phyloP scores from a whole-genome alignment of 2,113 vertebrate species.

The Lipophrys pholis region DNA sequence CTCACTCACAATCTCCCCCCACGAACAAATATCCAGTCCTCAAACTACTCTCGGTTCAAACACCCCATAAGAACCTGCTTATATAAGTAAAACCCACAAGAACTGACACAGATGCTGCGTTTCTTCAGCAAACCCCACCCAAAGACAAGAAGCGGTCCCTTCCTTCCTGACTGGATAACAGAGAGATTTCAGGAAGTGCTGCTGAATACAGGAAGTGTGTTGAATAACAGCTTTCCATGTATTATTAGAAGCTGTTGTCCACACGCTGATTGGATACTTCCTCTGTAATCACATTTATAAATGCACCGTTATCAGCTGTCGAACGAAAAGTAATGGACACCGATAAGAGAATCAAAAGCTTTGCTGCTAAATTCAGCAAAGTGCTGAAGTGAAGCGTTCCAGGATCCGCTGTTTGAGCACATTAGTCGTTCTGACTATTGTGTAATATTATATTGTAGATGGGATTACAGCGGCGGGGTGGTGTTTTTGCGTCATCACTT shows the following conservation, averaged over 20 bases:
- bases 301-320: conserved; percentile 22
- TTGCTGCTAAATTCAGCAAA: background rate
- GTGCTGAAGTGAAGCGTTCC: background rate
- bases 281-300: conserved; percentile 10
- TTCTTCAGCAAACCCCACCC: conserved; percentile 37
- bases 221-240: conserved; percentile 24
- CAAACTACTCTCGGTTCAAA: background rate
- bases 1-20: background rate
- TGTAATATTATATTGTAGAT: too few relatives aligned
- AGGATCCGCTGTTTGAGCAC: background rate
- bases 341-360: background rate
- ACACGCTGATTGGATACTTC: conserved; percentile 52
- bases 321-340: background rate
- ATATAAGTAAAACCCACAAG: background rate
- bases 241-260: conserved; percentile 25
- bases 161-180: conserved; percentile 72
- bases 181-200: conserved; percentile 55
- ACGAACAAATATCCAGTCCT: background rate
- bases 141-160: conserved; percentile 38
- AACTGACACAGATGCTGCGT: background rate
- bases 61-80: background rate
- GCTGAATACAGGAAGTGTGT: conserved; percentile 63
- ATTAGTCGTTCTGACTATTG: background rate
- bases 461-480: too few relatives aligned
- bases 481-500: too few relatives aligned